A percentile compares a stretch with the other conserved stretches of the same genome.
phyloP scores from a whole-genome alignment of 2,113 vertebrate genomes.

The Pteruthius melanotis region DNA sequence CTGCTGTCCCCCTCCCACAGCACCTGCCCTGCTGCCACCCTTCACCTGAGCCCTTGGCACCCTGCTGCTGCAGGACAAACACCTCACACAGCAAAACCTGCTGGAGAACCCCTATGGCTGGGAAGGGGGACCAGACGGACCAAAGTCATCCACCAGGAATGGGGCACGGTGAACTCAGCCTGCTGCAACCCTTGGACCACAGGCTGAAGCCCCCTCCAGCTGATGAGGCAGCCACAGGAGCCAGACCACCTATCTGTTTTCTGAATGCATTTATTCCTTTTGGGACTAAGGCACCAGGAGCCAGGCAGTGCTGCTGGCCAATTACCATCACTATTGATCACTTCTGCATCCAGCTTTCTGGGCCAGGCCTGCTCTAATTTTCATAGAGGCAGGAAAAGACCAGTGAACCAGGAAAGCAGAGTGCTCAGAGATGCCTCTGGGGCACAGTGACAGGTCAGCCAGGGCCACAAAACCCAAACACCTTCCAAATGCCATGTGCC shows the following conservation, averaged over 20 bases:
- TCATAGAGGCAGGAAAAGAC: background rate
- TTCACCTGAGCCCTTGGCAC: rapidly evolving
- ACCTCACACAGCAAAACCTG: background rate
- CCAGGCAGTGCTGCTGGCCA: background rate
- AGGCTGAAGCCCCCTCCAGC: background rate
- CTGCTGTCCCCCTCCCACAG: background rate
- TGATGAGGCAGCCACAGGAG: background rate
- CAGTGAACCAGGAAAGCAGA: background rate
- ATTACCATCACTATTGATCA: background rate
- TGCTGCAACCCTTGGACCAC: background rate
- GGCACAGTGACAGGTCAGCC: background rate
- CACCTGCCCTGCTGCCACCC: background rate
- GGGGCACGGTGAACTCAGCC: background rate
- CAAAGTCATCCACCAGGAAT: background rate
- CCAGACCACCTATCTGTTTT: background rate
- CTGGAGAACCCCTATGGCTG: background rate
- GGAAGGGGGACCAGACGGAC: background rate
- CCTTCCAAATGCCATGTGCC: background rate
- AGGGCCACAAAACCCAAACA: background rate
- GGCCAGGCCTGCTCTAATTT: background rate
- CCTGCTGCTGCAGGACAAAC: background rate
- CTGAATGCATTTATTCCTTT: background rate
- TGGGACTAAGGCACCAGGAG: background rate
- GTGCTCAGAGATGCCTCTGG: background rate
- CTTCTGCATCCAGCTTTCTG: background rate